Evolutionary conservation across 1,140 invertebrate species (phyloP).

Genomic region (Caenorhabditis briggsae): DNA sequence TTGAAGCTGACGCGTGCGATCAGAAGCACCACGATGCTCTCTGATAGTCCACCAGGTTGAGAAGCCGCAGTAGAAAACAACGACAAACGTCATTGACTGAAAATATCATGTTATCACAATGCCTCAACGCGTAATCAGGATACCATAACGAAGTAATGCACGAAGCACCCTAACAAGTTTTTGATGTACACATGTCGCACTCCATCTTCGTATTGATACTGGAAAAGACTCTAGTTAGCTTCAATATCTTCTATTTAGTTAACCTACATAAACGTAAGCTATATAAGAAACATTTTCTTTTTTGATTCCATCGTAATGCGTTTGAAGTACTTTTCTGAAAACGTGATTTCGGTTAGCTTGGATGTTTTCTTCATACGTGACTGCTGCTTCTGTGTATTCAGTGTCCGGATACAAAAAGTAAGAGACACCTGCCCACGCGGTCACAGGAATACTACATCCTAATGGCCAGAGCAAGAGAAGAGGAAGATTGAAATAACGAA

Average conservation of each 20-base stretch:
- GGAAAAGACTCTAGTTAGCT: not conserved
- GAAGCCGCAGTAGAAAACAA: conserved; percentile 28
- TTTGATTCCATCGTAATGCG: conserved; percentile 17
- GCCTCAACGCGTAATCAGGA: not conserved
- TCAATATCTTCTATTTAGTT: not conserved
- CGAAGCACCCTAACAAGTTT: conserved; percentile 27
- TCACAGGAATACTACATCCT: not conserved
- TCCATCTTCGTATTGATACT: conserved; percentile 11
- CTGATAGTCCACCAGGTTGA: conserved; percentile 21
- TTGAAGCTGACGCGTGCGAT: conserved; percentile 3
- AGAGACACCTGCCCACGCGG: conserved; percentile 32
- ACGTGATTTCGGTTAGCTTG: not conserved
- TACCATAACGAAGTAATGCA: conserved; percentile 48
- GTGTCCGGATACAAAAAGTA: conserved; percentile 44
- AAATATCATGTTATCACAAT: not conserved
- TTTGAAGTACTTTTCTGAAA: conserved; percentile 22
- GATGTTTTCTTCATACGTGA: not conserved
- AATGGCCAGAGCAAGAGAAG: not conserved
- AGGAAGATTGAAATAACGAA: not conserved
- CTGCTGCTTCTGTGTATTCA: conserved; percentile 18
- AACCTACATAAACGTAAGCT: conserved; percentile 5
- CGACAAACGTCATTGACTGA: conserved; percentile 8
- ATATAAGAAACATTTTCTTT: conserved; percentile 28
- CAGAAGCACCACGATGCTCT: conserved; percentile 5
- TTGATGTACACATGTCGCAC: conserved; percentile 11